Evolutionary conservation across 2,113 vertebrate genomes (phyloP).

Genomic region (Chaetops frenatus): DNA sequence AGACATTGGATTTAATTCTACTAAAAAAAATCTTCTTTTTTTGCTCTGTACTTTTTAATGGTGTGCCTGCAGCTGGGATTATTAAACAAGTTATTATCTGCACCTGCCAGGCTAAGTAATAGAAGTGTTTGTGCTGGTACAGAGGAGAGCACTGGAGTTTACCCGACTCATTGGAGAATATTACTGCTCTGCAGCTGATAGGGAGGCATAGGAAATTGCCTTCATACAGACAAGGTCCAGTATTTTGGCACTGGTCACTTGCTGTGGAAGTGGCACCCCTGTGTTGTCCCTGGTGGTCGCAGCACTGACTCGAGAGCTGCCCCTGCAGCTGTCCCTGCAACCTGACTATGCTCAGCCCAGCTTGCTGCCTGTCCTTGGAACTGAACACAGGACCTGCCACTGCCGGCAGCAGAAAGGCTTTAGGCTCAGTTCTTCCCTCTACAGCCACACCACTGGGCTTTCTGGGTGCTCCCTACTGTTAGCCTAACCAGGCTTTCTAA

Average conservation of each 20-base stretch:
- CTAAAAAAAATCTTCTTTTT: not conserved
- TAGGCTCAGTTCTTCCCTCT: not conserved
- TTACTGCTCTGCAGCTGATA: not conserved
- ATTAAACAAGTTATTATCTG: not conserved
- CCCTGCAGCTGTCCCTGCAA: not conserved
- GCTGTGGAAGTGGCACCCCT: not conserved
- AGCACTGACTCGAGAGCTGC: not conserved
- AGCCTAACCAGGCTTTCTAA: not conserved
- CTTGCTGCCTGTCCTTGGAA: accelerated
- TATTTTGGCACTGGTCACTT: accelerated
- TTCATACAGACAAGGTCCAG: no score
- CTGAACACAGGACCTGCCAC: not conserved
- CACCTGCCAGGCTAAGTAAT: not conserved
- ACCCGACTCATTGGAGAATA: not conserved
- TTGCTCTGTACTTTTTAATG: not conserved
- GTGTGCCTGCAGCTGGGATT: not conserved
- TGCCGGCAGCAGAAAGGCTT: not conserved
- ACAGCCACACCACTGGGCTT: not conserved
- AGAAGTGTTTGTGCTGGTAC: not conserved
- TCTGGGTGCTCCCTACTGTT: not conserved
- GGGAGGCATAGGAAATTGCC: not conserved
- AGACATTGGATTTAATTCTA: not conserved
- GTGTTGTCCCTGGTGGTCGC: accelerated
- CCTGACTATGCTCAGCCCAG: not conserved
- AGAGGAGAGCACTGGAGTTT: not conserved